phyloP scores from a whole-genome alignment of 2,113 vertebrate species.

The Candoia aspera region DNA sequence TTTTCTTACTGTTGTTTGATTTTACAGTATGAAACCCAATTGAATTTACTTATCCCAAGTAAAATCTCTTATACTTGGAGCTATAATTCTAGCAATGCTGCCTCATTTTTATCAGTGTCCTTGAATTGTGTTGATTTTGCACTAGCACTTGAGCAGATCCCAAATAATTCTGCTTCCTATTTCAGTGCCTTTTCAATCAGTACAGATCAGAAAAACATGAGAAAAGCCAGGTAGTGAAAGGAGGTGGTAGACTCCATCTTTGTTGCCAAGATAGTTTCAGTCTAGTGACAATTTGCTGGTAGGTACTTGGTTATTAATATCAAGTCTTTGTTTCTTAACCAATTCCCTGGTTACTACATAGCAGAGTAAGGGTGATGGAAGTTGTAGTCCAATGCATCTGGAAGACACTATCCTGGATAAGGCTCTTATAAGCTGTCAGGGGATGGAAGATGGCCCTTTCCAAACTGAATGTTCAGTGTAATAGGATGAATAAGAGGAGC shows the following conservation, averaged over 20 bases:
- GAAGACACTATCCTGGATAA: neutral
- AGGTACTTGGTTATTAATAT: neutral
- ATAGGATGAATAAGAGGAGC: neutral
- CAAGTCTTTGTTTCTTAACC: neutral
- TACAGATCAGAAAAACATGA: neutral
- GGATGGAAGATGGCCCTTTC: neutral
- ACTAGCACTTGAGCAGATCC: constrained; percentile 10
- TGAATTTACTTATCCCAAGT: neutral
- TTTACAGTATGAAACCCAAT: neutral
- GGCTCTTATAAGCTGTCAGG: neutral
- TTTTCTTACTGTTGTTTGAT: constrained; percentile 1
- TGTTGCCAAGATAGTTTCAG: neutral
- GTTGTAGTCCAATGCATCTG: neutral
- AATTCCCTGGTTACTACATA: neutral
- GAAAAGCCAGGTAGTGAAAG: neutral
- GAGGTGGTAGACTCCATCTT: neutral
- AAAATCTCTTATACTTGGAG: constrained; percentile 2
- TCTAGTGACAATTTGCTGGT: neutral
- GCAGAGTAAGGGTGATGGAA: neutral
- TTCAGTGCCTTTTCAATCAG: constrained; percentile 20
- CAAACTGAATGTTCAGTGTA: neutral
- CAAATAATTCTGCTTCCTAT: neutral
- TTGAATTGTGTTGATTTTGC: constrained; percentile 12
- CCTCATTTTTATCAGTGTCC: constrained; percentile 5
- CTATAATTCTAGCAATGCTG: neutral